These are phyloP conservation scores for Tragelaphus buxtoni DNA, from an alignment of 2,113 vertebrate genomes.

Conservation along the genomic window DNA sequence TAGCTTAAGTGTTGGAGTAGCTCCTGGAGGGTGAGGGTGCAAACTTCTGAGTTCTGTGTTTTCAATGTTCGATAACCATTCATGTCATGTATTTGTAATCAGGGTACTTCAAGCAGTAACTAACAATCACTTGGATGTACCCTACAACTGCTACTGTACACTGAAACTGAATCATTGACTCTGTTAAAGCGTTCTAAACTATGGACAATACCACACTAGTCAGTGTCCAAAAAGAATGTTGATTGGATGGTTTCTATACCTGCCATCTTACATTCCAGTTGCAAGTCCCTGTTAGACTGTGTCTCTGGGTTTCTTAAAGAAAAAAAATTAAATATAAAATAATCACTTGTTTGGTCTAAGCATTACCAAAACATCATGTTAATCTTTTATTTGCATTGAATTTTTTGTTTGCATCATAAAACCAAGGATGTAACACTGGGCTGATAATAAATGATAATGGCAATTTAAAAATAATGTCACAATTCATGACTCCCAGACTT, in stretches of 20 bases:
- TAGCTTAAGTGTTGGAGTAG: not conserved
- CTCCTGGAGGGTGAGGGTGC: not conserved
- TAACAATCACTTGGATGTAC: not conserved
- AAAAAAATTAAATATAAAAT: not conserved
- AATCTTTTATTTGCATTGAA: not conserved
- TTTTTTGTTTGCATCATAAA: slow-evolving; percentile 20
- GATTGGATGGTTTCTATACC: not conserved
- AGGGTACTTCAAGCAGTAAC: not conserved
- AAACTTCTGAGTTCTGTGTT: not conserved
- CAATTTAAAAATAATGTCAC: not conserved
- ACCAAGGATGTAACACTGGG: not conserved
- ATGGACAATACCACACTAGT: not conserved
- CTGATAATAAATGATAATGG: not conserved
- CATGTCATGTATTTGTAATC: not conserved
- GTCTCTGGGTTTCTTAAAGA: not conserved
- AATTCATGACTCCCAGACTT: not conserved
- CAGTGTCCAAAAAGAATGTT: not conserved
- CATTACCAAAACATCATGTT: not conserved
- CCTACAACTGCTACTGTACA: not conserved
- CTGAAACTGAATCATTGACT: not conserved
- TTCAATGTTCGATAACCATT: not conserved
- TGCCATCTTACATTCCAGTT: not conserved
- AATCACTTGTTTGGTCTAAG: not conserved
- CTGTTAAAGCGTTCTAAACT: not conserved
- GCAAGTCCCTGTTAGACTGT: not conserved